Percentiles rank a stretch among this genome's conserved stretches.
These are phyloP conservation scores for Orthosia cruda DNA, from an alignment of 2,888 invertebrate species.

Conservation along the genomic window DNA sequence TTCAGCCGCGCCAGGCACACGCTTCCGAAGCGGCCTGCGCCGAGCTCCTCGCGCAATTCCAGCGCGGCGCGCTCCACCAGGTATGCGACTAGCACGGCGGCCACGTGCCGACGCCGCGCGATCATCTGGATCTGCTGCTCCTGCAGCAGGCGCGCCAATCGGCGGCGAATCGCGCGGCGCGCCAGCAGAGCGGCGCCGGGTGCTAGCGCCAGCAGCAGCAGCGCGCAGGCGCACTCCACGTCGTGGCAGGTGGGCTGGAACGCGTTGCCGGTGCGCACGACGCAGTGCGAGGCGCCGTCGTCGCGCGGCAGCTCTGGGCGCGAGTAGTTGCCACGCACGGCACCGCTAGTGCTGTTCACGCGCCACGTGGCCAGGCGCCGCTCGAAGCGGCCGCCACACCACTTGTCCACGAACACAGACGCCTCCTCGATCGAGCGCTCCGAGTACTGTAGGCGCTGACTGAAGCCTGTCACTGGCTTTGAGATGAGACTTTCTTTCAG, in stretches of 20 bases:
- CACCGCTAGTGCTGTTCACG: slow-evolving; percentile 33
- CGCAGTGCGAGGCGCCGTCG: slow-evolving; percentile 61
- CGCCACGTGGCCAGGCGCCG: slow-evolving; percentile 46
- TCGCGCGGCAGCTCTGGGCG: slow-evolving; percentile 34
- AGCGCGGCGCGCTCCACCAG: slow-evolving; percentile 73
- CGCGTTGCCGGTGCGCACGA: slow-evolving; percentile 69
- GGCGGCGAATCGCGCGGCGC: slow-evolving; percentile 57
- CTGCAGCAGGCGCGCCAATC: slow-evolving; percentile 62
- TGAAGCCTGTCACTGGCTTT: slow-evolving; percentile 22
- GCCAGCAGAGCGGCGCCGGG: slow-evolving; percentile 54
- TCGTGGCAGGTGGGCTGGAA: slow-evolving; percentile 93
- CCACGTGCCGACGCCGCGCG: slow-evolving; percentile 68
- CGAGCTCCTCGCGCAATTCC: slow-evolving; percentile 75
- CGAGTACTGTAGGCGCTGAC: slow-evolving; percentile 38
- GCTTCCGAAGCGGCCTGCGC: slow-evolving; percentile 81
- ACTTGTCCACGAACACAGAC: slow-evolving; percentile 47
- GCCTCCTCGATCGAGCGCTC: slow-evolving; percentile 44
- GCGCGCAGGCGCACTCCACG: slow-evolving; percentile 53
- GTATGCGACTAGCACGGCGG: slow-evolving; percentile 63
- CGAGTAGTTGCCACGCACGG: slow-evolving; percentile 20
- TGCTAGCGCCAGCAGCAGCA: slow-evolving; percentile 86
- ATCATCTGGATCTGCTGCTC: slow-evolving; percentile 66
- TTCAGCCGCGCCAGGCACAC: slow-evolving; percentile 78
- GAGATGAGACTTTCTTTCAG: slow-evolving; percentile 39
- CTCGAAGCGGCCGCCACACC: slow-evolving; percentile 16